Evolutionary conservation across 1,140 invertebrate species (phyloP), one percentile per base, ranked within the genome.

Genomic region (Anoplolepis gracilipes): DNA sequence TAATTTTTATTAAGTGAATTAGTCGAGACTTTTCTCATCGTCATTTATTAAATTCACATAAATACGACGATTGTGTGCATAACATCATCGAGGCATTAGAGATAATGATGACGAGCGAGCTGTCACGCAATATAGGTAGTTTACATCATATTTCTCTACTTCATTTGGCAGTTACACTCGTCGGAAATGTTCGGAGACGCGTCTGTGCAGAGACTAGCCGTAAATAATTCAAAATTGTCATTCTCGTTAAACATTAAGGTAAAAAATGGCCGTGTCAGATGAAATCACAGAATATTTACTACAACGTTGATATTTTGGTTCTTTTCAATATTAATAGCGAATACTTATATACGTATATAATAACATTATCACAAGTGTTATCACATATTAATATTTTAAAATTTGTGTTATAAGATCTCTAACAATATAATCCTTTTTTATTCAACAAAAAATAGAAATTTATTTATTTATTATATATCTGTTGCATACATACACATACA

Each of bases 1-100:
- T 64, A 64, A 76, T 76, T 77, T 77, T 62, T 33, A 22, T 64
- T 77, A 77, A 77, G 39, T 59, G 28, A 77, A 64, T 64, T 77
- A 42, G 19, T 42, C 42, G 25, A 46, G 16, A 16, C 2, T 49
- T 49, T 49, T 49, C 11, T 30, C 28, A n/a, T 77, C 39, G 39
- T 13, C 75, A 77, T n/a, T n/a, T n/a, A n/a, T 77, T 77, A 77
- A 76, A 61, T 61, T 61, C 72, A 2, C 72, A 61, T 76, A 62
- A 77, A 77, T 39, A 59, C 28, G 57, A 25, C 22, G 28, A 39
- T 62, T 28, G 73, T 36, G 73, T 77, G 75, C 59, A 64, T 22
- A 77, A 64, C 59, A 13, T 76, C 25, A 28, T 33, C 28, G 57
- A 25, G 16, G 6, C 53, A 39, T 39, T 55, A 6, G 13, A 28